Evolutionary conservation across 2,888 invertebrate genomes (phyloP).

Genomic region (Mayetiola destructor): DNA sequence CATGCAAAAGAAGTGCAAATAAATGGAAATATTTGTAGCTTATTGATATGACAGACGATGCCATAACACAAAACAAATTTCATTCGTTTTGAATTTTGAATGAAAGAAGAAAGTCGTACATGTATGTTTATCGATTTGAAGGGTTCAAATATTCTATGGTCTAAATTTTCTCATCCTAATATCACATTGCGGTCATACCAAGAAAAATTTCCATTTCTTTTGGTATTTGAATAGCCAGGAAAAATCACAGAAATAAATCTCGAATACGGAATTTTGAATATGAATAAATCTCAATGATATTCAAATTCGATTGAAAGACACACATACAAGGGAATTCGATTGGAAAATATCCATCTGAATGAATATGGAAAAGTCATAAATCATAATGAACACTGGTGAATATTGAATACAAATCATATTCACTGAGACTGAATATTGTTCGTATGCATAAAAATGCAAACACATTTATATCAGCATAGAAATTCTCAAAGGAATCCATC

Average conservation of each 20-base stretch:
- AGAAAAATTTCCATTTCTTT: too few species aligned
- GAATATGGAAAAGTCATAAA: slow-evolving; percentile 6
- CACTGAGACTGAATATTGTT: too few species aligned
- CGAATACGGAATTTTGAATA: too few species aligned
- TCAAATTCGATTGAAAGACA: slow-evolving; percentile 3
- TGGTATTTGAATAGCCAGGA: background rate
- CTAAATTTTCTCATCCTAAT: background rate
- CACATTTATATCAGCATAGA: too few species aligned
- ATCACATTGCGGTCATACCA: background rate
- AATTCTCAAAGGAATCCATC: too few species aligned
- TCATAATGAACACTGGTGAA: background rate
- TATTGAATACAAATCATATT: background rate
- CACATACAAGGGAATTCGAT: slow-evolving; percentile 5
- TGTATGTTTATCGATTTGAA: background rate
- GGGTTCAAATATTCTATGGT: background rate
- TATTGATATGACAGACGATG: slow-evolving; percentile 10
- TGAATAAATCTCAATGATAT: slow-evolving; percentile 8
- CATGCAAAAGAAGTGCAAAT: too few species aligned
- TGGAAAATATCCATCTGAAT: slow-evolving; percentile 10
- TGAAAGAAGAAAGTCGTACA: background rate
- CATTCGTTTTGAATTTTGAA: background rate
- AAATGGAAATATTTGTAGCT: slow-evolving; percentile 3
- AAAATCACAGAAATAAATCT: background rate
- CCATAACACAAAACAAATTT: slow-evolving; percentile 10
- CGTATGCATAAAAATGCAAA: too few species aligned